Percentiles rank a stretch among this genome's conserved stretches.
phyloP scores from a whole-genome alignment of 2,797 vertebrate species.

The Poliocrania exsul region DNA sequence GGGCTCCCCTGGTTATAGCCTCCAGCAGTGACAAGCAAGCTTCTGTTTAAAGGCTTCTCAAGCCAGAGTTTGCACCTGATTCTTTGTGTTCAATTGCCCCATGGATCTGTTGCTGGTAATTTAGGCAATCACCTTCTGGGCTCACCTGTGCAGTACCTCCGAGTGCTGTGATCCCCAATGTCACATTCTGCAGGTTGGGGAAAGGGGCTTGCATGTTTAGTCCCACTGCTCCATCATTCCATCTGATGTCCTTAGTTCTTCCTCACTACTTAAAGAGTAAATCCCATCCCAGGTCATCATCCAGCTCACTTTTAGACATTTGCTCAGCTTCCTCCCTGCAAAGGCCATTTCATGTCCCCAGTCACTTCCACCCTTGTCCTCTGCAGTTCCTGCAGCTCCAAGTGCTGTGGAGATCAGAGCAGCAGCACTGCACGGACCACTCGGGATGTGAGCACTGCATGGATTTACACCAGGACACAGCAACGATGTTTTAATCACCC shows the following conservation, averaged over 20 bases:
- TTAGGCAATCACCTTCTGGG: neutral
- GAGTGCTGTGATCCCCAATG: neutral
- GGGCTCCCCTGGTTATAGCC: neutral
- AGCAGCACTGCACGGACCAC: neutral
- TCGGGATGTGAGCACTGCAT: rapidly evolving
- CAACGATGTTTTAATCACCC: neutral
- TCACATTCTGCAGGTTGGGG: neutral
- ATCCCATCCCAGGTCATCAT: neutral
- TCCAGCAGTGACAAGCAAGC: neutral
- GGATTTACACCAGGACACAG: neutral
- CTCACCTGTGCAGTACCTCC: neutral
- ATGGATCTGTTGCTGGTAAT: neutral
- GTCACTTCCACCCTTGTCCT: neutral
- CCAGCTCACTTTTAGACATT: neutral
- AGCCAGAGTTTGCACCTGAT: neutral
- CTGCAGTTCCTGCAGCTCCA: neutral
- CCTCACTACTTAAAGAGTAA: neutral
- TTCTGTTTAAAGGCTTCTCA: neutral
- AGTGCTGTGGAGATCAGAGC: neutral
- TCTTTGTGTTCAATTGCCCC: neutral
- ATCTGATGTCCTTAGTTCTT: neutral
- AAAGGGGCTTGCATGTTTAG: neutral
- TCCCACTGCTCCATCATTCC: neutral
- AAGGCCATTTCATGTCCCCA: neutral
- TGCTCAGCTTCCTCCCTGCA: neutral